Evolutionary conservation across 2,888 invertebrate genomes (phyloP).

Genomic region (Cryptus viduatorius): DNA sequence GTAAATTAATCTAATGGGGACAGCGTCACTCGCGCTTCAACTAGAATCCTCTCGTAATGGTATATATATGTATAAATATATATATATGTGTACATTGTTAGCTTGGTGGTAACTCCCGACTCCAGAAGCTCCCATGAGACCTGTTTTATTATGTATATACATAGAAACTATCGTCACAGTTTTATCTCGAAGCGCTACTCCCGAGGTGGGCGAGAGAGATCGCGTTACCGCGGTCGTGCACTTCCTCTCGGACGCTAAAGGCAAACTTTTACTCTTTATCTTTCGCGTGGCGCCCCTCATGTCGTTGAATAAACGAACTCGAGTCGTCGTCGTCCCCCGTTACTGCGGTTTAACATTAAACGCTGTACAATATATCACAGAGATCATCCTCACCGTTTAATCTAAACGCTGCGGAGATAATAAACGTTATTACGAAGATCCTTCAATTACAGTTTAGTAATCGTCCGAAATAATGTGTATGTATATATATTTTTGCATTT

Average conservation of each 20-base stretch:
- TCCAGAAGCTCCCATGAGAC: background rate
- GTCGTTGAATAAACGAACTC: conserved; percentile 17
- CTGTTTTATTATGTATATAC: background rate
- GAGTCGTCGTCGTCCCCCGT: conserved; percentile 1
- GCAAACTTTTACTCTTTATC: conserved; percentile 47
- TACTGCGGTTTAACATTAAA: background rate
- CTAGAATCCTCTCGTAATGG: conserved; percentile 35
- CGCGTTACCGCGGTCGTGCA: conserved; percentile 23
- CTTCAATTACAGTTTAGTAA: background rate
- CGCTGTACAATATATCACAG: background rate
- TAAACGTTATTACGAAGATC: background rate
- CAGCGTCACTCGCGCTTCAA: conserved; percentile 63
- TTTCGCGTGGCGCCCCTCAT: conserved; percentile 19
- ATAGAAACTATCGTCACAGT: conserved; percentile 16
- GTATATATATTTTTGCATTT: too few relatives aligned
- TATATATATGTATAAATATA: background rate
- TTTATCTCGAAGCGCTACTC: conserved; percentile 12
- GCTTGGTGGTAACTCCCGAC: conserved; percentile 1
- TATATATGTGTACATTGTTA: background rate
- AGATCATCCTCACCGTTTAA: conserved; percentile 4
- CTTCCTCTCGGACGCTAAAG: conserved; percentile 21
- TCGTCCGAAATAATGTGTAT: background rate
- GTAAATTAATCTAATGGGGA: conserved; percentile 78
- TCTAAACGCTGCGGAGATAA: background rate
- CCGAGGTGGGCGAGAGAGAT: conserved; percentile 14